A percentile compares a stretch with the other conserved stretches of the same genome.
These are phyloP conservation scores for Oncorhynchus mykiss DNA, from an alignment of 2,113 vertebrate species.

Conservation along the genomic window DNA sequence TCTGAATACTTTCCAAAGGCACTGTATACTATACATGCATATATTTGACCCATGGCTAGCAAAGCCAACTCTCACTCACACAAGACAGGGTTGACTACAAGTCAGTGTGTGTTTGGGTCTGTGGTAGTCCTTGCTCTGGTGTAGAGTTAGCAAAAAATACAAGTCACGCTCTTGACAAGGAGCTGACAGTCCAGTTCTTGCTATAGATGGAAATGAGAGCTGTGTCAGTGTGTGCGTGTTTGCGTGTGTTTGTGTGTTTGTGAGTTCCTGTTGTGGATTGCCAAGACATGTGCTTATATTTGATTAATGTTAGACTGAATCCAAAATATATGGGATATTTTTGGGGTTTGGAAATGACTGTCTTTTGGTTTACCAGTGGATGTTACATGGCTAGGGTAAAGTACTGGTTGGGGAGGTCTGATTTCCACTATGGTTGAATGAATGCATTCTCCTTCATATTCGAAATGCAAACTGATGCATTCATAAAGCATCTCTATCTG, in stretches of 20 bases:
- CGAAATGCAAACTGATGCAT: constrained; percentile 46
- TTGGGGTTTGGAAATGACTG: constrained; percentile 21
- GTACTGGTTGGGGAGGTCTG: constrained; percentile 18
- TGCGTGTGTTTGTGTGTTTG: not conserved
- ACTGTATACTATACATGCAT: too few species aligned
- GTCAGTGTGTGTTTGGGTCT: not conserved
- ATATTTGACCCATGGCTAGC: not conserved
- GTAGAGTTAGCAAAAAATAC: not conserved
- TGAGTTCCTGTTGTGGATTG: not conserved
- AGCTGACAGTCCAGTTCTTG: not conserved
- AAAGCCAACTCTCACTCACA: too few species aligned
- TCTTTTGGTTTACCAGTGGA: constrained; percentile 27
- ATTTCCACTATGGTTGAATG: too few species aligned
- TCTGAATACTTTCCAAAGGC: too few species aligned
- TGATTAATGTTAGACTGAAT: constrained; percentile 4
- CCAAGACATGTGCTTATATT: not conserved
- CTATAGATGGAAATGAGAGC: not conserved
- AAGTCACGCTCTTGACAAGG: not conserved
- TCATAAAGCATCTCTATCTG: constrained; percentile 43
- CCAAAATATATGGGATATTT: constrained; percentile 16
- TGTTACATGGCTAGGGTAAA: constrained; percentile 37
- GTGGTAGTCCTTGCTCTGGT: not conserved
- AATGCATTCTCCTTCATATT: constrained; percentile 39
- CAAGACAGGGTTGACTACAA: not conserved
- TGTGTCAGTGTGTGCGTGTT: not conserved